Evolutionary conservation across 2,888 invertebrate species (phyloP).

Genomic region (Nephrotoma flavescens): DNA sequence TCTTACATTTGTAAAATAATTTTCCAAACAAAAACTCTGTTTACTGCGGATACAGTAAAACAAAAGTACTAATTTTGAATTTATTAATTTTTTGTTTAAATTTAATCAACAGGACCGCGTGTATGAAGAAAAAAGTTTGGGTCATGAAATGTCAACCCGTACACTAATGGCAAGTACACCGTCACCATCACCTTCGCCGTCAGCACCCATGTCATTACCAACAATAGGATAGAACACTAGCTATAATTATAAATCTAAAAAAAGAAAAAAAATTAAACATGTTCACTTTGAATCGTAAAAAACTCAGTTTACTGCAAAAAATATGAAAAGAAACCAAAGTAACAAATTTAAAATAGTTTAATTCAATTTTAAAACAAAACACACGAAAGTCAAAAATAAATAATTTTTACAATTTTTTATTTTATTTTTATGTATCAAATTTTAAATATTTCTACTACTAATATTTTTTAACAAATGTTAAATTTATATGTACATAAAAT

Average conservation of each 20-base stretch:
- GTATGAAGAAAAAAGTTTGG: slow-evolving; percentile 29
- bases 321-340: not conserved
- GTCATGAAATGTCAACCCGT: slow-evolving; percentile 22
- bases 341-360: not conserved
- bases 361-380: not conserved
- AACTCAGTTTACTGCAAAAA: not conserved
- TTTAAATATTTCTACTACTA: not conserved
- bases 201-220: slow-evolving; percentile 15
- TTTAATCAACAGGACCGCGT: slow-evolving; percentile 23
- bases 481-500: not conserved
- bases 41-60: no score
- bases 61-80: no score
- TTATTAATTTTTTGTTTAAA: no score
- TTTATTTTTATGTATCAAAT: not conserved
- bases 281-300: not conserved
- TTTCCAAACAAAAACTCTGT: no score
- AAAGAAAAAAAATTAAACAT: not conserved
- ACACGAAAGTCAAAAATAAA: not conserved
- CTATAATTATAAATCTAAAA: not conserved
- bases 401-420: not conserved
- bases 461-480: not conserved
- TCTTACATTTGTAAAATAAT: no score
- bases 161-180: slow-evolving; percentile 22
- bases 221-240: slow-evolving; percentile 11
- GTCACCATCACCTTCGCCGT: slow-evolving; percentile 30